These are phyloP conservation scores for Empis stercorea DNA, from an alignment of 2,888 invertebrate species.

Conservation along the genomic window DNA sequence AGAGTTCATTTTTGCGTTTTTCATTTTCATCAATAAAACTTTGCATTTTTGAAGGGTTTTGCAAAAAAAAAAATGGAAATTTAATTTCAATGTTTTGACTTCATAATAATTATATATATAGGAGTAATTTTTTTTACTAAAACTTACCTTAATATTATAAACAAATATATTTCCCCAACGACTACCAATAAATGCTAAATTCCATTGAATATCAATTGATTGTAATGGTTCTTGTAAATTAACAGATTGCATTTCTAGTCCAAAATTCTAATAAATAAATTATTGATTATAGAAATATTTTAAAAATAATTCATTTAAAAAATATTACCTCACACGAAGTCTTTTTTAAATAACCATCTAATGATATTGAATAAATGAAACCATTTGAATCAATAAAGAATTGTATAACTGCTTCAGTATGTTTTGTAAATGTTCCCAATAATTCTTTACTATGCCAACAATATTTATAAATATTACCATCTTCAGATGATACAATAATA, in stretches of 20 bases:
- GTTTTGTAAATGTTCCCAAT: conserved; percentile 27
- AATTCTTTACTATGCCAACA: conserved; percentile 23
- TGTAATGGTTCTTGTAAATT: conserved; percentile 45
- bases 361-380: conserved; percentile 27
- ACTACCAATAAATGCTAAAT: conserved; percentile 57
- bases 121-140: background rate
- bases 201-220: conserved; percentile 63
- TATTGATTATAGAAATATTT: background rate
- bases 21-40: too few species aligned
- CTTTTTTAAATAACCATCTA: conserved; percentile 32
- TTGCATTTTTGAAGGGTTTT: too few species aligned
- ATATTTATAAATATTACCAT: conserved; percentile 32
- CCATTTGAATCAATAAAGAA: conserved; percentile 23
- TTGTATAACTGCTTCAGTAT: conserved; percentile 31
- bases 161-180: conserved; percentile 56
- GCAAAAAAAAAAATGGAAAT: too few species aligned
- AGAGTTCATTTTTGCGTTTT: too few species aligned
- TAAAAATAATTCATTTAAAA: background rate
- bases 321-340: conserved; percentile 27
- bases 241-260: conserved; percentile 23
- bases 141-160: conserved; percentile 51
- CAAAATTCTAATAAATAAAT: conserved; percentile 23
- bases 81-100: too few species aligned
- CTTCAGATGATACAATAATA: conserved; percentile 31
- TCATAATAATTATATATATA: too few species aligned